Conservation (phyloP, 2,888 invertebrate species). For the Abrostola triplasia region DNA sequence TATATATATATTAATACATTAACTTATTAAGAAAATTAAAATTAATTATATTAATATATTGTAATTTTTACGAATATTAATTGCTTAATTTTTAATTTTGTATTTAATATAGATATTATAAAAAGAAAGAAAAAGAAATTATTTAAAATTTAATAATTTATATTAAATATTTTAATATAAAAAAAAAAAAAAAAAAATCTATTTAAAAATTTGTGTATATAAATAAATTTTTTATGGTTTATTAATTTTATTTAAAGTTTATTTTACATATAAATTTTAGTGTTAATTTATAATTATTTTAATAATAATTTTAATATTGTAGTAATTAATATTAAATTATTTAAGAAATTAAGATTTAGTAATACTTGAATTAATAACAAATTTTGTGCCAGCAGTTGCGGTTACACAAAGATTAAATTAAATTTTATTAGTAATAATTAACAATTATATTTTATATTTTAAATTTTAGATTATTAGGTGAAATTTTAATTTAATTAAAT, state of each 20-base stretch:
- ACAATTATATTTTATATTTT: conserved; percentile 69
- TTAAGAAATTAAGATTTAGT: conserved; percentile 90
- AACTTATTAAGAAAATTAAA: conserved; percentile 55
- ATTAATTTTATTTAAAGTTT: conserved; percentile 82
- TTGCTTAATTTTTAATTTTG: conserved; percentile 51
- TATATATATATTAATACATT: conserved; percentile 55
- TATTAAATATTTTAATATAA: conserved; percentile 55
- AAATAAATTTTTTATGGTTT: conserved; percentile 85
- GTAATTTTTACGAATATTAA: conserved; percentile 47
- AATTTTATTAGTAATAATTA: conserved; percentile 85
- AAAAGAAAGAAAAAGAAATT: conserved; percentile 53
- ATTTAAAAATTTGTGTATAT: conserved; percentile 61
- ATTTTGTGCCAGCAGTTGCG: conserved; percentile 92
- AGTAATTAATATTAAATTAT: conserved; percentile 87
- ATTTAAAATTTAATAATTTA: conserved; percentile 57
- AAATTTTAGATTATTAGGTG: conserved; percentile 86
- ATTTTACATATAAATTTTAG: conserved; percentile 88
- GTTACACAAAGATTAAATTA: conserved; percentile 90
- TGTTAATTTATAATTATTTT: conserved; percentile 76
- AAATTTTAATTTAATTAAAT: conserved; percentile 87
- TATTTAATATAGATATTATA: conserved; percentile 61
- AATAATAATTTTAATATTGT: conserved; percentile 69
- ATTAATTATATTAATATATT: conserved; percentile 55
- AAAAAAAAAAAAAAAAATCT: conserved; percentile 78
- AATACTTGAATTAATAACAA: conserved; percentile 88